Base-by-base conservation (phyloP, 1,140 invertebrate genomes). In the Theocolax elegans region DNA sequence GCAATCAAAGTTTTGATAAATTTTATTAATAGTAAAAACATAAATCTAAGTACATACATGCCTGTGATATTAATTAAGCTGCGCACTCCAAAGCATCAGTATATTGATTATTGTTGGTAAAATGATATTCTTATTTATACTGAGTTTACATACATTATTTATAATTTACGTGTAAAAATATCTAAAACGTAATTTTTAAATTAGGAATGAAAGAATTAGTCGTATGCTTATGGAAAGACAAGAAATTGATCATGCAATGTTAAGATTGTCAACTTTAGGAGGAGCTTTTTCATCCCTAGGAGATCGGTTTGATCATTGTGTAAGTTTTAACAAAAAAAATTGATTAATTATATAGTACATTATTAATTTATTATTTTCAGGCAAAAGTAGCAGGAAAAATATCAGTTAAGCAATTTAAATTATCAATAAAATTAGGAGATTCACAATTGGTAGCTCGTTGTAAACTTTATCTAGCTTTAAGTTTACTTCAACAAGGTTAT, bases 201-300 rank as follows among this genome's bases (percentile, higher is more conserved):
- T 67, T 40, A 87, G 86, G 86, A 84, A 79, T 73, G 68, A 85
- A 38, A 84, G 56, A 74, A 75, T 85, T 40, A 81, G 72, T 40
- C 62, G 68, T 65, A 86, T 88, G 75, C 84, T 84, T 23, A 85
- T 86, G 84, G 91, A 94, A 84, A 87, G 88, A 73, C 87, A 91
- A 73, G 91, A 95, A 85, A 85, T 96, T 72, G 94, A 96, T 79
- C 89, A 94, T 87, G 88, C 92, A 9, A 92, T 97, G 88, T 95
- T 95, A 3, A 97, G 96, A 95, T 86, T 98, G 3, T 98, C 96
- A n/a, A 98, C 97, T 1, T 87, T 99, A 13, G 97, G 97, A 54
- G 96, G 96, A 48, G 97, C 94, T 6, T 98, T 94, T 86, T 98
- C 96, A 21, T 92, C 96, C 9, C 87, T 98, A 53, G 97, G 97